Evolutionary conservation across 2,888 invertebrate species (phyloP), one percentile per base, ranked within the genome.

Genomic region (Drosophila basisetae): DNA sequence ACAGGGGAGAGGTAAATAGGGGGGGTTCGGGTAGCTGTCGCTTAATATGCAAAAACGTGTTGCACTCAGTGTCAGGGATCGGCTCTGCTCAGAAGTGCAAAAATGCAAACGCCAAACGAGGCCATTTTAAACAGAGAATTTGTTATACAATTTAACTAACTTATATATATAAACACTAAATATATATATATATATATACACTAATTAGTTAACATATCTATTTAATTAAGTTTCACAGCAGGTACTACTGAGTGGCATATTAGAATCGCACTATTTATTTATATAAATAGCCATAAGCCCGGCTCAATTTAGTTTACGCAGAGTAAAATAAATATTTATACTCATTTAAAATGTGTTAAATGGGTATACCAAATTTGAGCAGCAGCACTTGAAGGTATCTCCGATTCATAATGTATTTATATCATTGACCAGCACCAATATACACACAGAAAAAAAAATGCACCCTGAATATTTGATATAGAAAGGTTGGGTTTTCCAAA

Each of bases 1-100:
- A 22, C 22, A 22, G 7, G 22, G 10, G 28, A 7, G 1, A 6
- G 6, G 30, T 41, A 9, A 4, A 31, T 22, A 37, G 58, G 16
- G 11, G 37, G 53, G 49, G 52, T 4, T 53, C 25, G 39, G n/a
- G 33, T 16, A 47, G 9, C 22, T 16, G 9, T 16, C 50, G 62
- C 76, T 91, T 91, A 88, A 90, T 83, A 91, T 91, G 91, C 91
- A 83, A 47, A 25, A 83, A 87, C 83, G 84, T 82, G 90, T 71
- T 82, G 86, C 80, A 79, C n/a, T 39, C 70, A 68, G 22, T 52
- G 67, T 55, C 78, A 64, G 78, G 78, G 81, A 79, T 76, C 73
- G 78, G 80, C 78, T 41, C 68, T 66, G 69, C 80, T 76, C 74
- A 83, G 80, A 82, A 84, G 89, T 75, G 77, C 54, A 85, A 76